Evolutionary conservation across 2,888 invertebrate genomes (phyloP).

Genomic region (Dermolepida albohirtum): DNA sequence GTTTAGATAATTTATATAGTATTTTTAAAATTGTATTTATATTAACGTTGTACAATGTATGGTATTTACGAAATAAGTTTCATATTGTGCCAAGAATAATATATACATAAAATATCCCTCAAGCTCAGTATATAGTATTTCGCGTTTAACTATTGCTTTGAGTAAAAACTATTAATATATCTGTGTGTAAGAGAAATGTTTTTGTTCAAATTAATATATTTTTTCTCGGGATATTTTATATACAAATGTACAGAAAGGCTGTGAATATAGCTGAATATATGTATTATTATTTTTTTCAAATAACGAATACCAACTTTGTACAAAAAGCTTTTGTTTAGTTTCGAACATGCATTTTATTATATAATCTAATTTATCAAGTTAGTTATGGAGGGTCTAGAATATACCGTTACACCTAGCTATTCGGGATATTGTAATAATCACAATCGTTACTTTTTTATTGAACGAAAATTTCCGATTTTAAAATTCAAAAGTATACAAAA

Average conservation of each 20-base stretch:
- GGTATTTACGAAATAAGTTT: constrained; percentile 38
- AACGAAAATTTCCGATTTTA: too few relatives aligned
- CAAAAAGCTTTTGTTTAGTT: constrained; percentile 64
- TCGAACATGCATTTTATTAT: constrained; percentile 61
- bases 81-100: constrained; percentile 39
- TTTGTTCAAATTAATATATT: background rate
- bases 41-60: constrained; percentile 7
- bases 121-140: constrained; percentile 11
- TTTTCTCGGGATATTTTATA: constrained; percentile 44
- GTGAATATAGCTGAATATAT: constrained; percentile 51
- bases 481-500: too few relatives aligned
- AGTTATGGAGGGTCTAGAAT: constrained; percentile 63
- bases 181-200: constrained; percentile 6
- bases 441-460: constrained; percentile 42
- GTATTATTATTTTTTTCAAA: constrained; percentile 44
- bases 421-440: constrained; percentile 46
- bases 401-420: constrained; percentile 65
- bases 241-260: constrained; percentile 49
- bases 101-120: constrained; percentile 42
- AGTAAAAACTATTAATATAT: constrained; percentile 2
- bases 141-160: too few relatives aligned
- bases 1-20: too few relatives aligned
- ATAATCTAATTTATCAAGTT: constrained; percentile 61
- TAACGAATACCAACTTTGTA: constrained; percentile 63
- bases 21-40: background rate